These are phyloP conservation scores for Elaphurus davidianus DNA, from an alignment of 2,113 vertebrate genomes.

Conservation along the genomic window DNA sequence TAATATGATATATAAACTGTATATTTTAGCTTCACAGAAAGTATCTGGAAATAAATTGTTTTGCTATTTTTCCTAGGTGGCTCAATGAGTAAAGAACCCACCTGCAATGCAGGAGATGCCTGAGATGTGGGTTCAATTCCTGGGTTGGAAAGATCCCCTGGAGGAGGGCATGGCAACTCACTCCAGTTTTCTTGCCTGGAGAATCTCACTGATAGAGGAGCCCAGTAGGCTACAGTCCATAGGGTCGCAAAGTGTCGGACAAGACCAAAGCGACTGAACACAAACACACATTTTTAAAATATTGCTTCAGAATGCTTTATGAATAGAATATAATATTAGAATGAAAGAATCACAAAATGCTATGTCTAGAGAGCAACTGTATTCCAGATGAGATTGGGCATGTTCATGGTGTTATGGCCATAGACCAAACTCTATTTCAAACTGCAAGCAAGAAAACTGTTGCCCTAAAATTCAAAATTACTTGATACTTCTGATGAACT, in stretches of 20 bases:
- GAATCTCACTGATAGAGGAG: neutral
- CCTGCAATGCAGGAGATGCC: neutral
- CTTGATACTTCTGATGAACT: neutral
- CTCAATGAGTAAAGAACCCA: neutral
- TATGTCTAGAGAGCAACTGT: neutral
- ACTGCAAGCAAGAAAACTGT: neutral
- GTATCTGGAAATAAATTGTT: neutral
- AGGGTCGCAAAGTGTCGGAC: neutral
- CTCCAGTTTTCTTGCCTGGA: neutral
- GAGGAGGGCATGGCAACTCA: neutral
- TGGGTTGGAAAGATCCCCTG: neutral
- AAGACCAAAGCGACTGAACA: neutral
- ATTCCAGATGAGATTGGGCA: neutral
- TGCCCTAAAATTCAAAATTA: neutral
- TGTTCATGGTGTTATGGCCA: neutral
- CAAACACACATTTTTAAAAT: neutral
- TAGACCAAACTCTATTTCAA: neutral
- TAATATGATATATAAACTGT: neutral
- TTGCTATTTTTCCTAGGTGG: neutral
- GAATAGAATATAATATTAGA: neutral
- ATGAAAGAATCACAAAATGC: neutral
- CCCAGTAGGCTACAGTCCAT: neutral
- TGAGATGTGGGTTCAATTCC: neutral
- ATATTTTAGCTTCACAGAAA: neutral
- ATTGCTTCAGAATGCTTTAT: neutral